Evolutionary conservation across 2,113 vertebrate species (phyloP).

Genomic region (Scophthalmus maximus): DNA sequence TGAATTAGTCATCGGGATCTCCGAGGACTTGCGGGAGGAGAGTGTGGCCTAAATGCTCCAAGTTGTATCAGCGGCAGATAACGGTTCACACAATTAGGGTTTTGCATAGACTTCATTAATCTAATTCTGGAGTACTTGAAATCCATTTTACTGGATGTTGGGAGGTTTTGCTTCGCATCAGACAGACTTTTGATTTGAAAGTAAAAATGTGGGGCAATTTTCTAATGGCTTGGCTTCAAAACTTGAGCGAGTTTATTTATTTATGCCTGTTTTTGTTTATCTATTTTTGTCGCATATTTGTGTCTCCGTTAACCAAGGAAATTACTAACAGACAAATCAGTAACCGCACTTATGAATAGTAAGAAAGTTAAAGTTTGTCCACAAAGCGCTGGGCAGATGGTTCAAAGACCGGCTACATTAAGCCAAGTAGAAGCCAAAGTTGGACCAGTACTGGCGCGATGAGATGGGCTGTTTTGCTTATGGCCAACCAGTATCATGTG

Average conservation of each 20-base stretch:
- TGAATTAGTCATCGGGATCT: conserved; percentile 70
- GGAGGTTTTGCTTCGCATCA: conserved; percentile 21
- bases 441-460: background rate
- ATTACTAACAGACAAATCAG: conserved; percentile 9
- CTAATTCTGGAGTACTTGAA: conserved; percentile 43
- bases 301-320: background rate
- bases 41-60: conserved; percentile 64
- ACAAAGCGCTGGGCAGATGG: no score
- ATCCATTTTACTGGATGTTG: no score
- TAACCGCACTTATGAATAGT: no score
- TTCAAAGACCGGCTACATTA: background rate
- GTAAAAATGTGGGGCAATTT: background rate
- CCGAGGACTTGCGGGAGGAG: conserved; percentile 54
- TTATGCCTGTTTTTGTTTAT: background rate
- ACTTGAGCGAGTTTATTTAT: conserved; percentile 1
- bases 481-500: conserved; percentile 29
- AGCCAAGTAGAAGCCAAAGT: conserved; percentile 19
- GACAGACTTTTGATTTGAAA: background rate
- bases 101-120: conserved; percentile 52
- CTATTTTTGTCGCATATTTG: no score
- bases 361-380: no score
- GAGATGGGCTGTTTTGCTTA: conserved; percentile 13
- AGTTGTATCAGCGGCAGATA: conserved; percentile 57
- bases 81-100: conserved; percentile 57
- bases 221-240: background rate